phyloP scores from a whole-genome alignment of 2,888 invertebrate species.

The Ormyrus rosae region DNA sequence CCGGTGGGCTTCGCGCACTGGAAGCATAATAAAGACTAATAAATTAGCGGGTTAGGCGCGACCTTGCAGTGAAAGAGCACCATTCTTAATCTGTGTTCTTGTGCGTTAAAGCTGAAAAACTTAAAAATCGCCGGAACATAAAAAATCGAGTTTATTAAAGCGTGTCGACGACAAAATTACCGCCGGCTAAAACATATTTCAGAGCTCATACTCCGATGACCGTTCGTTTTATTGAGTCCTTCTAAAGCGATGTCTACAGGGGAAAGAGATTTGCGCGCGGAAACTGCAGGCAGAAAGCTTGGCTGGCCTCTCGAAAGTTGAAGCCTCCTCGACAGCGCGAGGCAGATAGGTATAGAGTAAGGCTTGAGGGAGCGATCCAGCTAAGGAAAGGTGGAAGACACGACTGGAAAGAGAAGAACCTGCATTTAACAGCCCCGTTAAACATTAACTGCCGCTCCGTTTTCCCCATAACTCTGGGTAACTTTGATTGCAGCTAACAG shows the following conservation, averaged over 20 bases:
- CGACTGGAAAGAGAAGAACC: conserved; percentile 49
- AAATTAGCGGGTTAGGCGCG: conserved; percentile 48
- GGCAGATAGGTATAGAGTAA: not conserved
- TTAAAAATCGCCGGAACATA: no score
- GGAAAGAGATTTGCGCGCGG: not conserved
- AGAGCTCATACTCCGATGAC: conserved; percentile 29
- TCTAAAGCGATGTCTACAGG: no score
- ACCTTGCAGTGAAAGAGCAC: not conserved
- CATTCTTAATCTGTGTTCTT: not conserved
- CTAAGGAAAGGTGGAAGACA: conserved; percentile 6
- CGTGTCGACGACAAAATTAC: not conserved
- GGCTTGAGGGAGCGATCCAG: not conserved
- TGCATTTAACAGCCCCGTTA: conserved; percentile 74
- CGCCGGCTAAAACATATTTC: conserved; percentile 30
- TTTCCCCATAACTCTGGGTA: conserved; percentile 72
- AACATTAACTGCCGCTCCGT: conserved; percentile 73
- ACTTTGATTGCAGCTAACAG: conserved; percentile 75
- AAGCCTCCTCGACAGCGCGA: conserved; percentile 27
- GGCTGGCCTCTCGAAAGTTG: conserved; percentile 32
- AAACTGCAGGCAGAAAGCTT: not conserved
- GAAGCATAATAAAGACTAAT: conserved; percentile 58
- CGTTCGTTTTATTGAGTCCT: conserved; percentile 53
- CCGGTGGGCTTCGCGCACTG: conserved; percentile 1
- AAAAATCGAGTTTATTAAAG: no score
- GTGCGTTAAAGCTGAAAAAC: no score